Evolutionary conservation across 2,888 invertebrate species (phyloP), one percentile per base, ranked within the genome.

Genomic region (Eupsilia transversa): DNA sequence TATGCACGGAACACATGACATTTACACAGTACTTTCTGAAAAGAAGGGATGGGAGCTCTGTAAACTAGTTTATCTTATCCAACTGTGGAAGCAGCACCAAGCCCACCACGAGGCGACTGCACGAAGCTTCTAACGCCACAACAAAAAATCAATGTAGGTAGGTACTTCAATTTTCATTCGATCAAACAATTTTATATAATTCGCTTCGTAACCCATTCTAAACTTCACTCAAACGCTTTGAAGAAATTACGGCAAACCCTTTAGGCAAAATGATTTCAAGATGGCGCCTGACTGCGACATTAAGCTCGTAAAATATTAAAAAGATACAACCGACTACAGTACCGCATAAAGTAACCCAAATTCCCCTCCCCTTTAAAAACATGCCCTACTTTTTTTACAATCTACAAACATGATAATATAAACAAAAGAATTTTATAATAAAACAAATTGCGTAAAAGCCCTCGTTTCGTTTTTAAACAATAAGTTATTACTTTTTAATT

Each of bases 281-380:
- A 81, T 79, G 66, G 66, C 49, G 59, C 57, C 35, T 33, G 38
- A 63, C 57, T 43, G 64, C 46, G 66, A 70, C 46, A 72, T 72
- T 60, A 65, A 46, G 60, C 46, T 61, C 81, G 57, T 75, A 69
- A 84, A 84, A 69, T 81, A 79, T 83, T 59, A 59, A 83, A 83
- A 68, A 80, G 43, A 61, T 71, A 72, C 52, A 61, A 74, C 52
- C 66, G 33, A 49, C 83, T 52, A 52, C 59, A 68, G 56, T 72
- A 61, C 38, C 49, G 41, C 49, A 80, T 68, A 60, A 83, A 56
- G 68, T 57, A 68, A 73, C 66, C 66, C 61, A 33, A 79, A 59
- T 41, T 57, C 35, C 23, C 49, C 49, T 73, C 59, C 41, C 30
- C 33, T 12, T 69, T 61, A 46, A 61, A 59, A 76, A 69, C 61